Base-by-base conservation (phyloP, 2,113 vertebrate genomes). In the Sciurus niger region DNA sequence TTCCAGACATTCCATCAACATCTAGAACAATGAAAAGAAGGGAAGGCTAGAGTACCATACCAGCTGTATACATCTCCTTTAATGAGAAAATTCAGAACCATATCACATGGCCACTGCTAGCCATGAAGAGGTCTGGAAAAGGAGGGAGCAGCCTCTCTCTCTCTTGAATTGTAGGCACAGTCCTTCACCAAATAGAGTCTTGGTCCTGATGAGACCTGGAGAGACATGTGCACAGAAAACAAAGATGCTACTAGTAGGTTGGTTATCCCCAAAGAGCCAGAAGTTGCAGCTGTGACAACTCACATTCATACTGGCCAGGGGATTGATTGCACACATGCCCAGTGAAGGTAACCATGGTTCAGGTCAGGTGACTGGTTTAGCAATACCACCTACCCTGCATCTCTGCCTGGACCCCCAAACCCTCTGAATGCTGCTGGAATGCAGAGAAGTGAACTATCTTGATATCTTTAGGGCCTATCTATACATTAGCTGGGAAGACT, bases 291-390 rank as follows among this genome's bases (percentile, higher is more conserved):
- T 22, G 30, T n/a, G 51, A 76, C 53, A 20, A 16, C 34, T 80
- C 20, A 63, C 11, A 25, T 76, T 46, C 17, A 9, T 51, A 6
- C 46, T 30, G 18, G 12, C 32, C 43, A 48, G 70, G 68, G 80
- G 5, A 2, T 0, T 7, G 5, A 2, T 1, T 7, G 8, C 28
- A 63, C 30, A 30, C 24, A 6, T 20, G 16, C 32, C 40, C 43
- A 76, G 37, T 53, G 28, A 25, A 14, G 30, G 51, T 8, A 53
- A 37, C 51, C 16, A 1, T 22, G 34, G 28, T 46, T 51, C 48
- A 8, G n/a, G n/a, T 40, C 12, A 17, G 37, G 37, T 17, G 72
- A 8, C 60, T 11, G 22, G 25, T 53, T 4, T 6, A 67, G 8
- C 3, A 34, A 11, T 13, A 7, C 14, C 0, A 2, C 40, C 60